A percentile compares a stretch with the other conserved stretches of the same genome.
These are phyloP conservation scores for Vidua macroura DNA, from an alignment of 2,113 vertebrate species.

Conservation along the genomic window DNA sequence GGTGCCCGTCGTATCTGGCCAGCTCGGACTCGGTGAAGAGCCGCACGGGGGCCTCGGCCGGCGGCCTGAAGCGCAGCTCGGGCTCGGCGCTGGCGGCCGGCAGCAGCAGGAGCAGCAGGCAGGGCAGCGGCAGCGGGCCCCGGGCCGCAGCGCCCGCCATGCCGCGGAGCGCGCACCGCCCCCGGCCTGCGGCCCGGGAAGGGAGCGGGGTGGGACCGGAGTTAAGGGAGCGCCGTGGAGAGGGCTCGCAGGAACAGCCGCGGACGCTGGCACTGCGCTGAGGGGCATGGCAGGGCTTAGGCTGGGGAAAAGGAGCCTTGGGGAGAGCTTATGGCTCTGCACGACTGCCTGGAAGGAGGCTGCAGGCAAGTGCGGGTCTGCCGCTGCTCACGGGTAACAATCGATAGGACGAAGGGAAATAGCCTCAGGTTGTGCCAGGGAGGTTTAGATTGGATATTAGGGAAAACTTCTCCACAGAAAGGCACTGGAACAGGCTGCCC, in stretches of 20 bases:
- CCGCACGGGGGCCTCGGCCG: slow-evolving; percentile 74
- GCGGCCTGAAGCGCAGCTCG: slow-evolving; percentile 34
- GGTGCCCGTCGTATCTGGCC: slow-evolving; percentile 79
- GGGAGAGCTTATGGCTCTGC: too few relatives aligned
- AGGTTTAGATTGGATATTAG: background rate
- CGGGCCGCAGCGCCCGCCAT: background rate
- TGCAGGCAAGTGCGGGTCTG: background rate
- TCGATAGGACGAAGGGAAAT: background rate
- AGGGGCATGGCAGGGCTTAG: fast-evolving
- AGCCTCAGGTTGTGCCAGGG: background rate
- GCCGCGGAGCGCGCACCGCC: background rate
- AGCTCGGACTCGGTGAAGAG: slow-evolving; percentile 91
- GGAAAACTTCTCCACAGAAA: background rate
- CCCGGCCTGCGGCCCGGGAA: background rate
- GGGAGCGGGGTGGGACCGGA: background rate
- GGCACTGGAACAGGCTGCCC: background rate
- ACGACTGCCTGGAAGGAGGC: too few relatives aligned
- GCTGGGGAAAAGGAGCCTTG: background rate
- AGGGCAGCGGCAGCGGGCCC: background rate
- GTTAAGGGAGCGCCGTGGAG: fast-evolving
- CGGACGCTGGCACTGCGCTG: fast-evolving
- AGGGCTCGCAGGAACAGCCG: fast-evolving
- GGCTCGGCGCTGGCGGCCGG: background rate
- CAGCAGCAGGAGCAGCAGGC: background rate
- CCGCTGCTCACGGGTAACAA: background rate